Evolutionary conservation across 2,113 vertebrate genomes (phyloP).

Genomic region (Paradisaea rubra): DNA sequence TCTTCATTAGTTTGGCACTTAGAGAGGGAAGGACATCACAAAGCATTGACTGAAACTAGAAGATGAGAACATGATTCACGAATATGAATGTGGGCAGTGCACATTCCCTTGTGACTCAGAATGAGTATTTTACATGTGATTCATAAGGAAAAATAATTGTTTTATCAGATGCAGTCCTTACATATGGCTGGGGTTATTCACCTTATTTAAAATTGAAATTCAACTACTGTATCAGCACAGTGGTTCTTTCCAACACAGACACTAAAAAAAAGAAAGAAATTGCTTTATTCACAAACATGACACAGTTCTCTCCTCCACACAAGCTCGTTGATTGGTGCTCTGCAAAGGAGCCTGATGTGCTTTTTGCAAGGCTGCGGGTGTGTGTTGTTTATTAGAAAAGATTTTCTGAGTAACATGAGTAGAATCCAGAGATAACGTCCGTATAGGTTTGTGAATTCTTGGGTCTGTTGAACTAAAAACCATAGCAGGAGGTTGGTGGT

Average conservation of each 20-base stretch:
- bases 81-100: conserved; percentile 27
- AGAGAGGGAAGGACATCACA: neutral
- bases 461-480: neutral
- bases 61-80: conserved; percentile 14
- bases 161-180: conserved; percentile 17
- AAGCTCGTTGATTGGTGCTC: neutral
- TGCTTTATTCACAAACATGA: neutral
- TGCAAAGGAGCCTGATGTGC: neutral
- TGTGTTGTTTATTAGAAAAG: neutral
- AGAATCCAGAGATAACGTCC: neutral
- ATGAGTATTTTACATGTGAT: conserved; percentile 24
- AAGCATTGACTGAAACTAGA: neutral
- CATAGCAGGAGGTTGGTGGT: neutral
- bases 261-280: neutral
- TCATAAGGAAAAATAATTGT: conserved; percentile 29
- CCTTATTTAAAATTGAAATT: conserved; percentile 31
- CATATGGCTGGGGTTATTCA: neutral
- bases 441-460: neutral
- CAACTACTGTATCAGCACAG: neutral
- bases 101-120: conserved; percentile 21
- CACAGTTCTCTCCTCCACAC: neutral
- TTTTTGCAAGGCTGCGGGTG: neutral
- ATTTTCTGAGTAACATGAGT: neutral
- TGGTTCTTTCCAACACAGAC: neutral
- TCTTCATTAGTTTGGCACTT: neutral